These are phyloP conservation scores for Pachycephus smyrnensis DNA, from an alignment of 2,888 invertebrate genomes.

Conservation along the genomic window DNA sequence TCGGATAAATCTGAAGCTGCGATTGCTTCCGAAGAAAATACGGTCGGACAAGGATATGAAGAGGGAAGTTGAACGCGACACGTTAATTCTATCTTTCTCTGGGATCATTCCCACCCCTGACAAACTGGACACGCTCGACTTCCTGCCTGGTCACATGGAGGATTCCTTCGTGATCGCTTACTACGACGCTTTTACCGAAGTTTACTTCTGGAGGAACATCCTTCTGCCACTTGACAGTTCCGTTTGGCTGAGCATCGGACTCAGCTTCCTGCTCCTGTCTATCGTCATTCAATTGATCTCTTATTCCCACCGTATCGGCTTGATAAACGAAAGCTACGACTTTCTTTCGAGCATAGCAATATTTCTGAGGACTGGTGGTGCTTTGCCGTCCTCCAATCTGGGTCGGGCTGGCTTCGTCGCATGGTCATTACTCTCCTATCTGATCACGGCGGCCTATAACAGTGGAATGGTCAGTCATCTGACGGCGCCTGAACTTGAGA, in stretches of 20 bases:
- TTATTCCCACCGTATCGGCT: neutral
- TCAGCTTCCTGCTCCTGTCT: neutral
- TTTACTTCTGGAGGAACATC: slow-evolving; percentile 10
- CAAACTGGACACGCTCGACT: neutral
- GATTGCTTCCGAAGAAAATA: neutral
- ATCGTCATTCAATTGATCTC: too few relatives aligned
- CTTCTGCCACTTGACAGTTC: neutral
- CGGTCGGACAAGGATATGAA: neutral
- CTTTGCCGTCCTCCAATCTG: neutral
- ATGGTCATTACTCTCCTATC: slow-evolving; percentile 6
- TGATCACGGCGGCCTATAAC: slow-evolving; percentile 4
- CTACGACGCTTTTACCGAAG: neutral
- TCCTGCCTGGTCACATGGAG: neutral
- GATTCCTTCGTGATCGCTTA: slow-evolving; percentile 3
- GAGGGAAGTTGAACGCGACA: neutral
- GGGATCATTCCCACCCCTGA: slow-evolving; percentile 9
- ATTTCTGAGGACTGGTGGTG: neutral
- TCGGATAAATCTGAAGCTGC: neutral
- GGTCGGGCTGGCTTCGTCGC: slow-evolving; percentile 2
- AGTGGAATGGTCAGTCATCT: slow-evolving; percentile 12
- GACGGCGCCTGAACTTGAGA: slow-evolving; percentile 1
- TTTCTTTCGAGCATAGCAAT: slow-evolving; percentile 7
- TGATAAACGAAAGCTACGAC: slow-evolving; percentile 5
- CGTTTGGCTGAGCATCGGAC: slow-evolving; percentile 9
- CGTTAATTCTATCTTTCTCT: neutral